Percentiles rank a stretch among this genome's conserved stretches.
Conservation (phyloP, 2,797 vertebrate genomes). For the Aselliscus stoliczkanus region DNA sequence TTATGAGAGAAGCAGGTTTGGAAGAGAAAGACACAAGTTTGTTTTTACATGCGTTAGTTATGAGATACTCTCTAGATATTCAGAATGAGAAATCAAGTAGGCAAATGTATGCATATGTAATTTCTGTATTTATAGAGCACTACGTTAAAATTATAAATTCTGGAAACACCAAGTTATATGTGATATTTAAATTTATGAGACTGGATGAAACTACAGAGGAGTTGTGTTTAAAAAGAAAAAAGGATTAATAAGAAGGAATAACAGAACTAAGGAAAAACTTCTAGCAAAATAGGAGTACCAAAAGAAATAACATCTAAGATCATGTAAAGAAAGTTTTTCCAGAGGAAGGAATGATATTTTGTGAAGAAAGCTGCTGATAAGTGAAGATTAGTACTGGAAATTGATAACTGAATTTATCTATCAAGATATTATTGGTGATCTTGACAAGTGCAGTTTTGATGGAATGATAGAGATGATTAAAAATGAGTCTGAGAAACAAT, state of each 20-base stretch:
- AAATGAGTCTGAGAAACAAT: not conserved
- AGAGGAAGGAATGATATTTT: not conserved
- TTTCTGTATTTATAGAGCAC: not conserved
- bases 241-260: not conserved
- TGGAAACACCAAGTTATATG: not conserved
- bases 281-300: not conserved
- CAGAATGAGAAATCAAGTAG: not conserved
- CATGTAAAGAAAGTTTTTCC: not conserved
- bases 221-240: not conserved
- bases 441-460: not conserved
- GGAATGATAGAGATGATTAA: not conserved
- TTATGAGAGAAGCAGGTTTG: not conserved
- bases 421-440: not conserved
- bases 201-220: not conserved
- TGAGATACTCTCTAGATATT: not conserved
- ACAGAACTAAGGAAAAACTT: not conserved
- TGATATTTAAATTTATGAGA: not conserved
- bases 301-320: not conserved
- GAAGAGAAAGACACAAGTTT: not conserved
- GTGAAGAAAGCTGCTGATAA: not conserved
- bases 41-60: not conserved
- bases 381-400: not conserved
- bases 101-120: not conserved
- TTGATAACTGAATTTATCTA: not conserved
- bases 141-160: not conserved